A percentile compares a stretch with the other conserved stretches of the same genome.
These are phyloP conservation scores for Thereuonema tuberculata DNA, from an alignment of 1,140 invertebrate genomes.

Conservation along the genomic window DNA sequence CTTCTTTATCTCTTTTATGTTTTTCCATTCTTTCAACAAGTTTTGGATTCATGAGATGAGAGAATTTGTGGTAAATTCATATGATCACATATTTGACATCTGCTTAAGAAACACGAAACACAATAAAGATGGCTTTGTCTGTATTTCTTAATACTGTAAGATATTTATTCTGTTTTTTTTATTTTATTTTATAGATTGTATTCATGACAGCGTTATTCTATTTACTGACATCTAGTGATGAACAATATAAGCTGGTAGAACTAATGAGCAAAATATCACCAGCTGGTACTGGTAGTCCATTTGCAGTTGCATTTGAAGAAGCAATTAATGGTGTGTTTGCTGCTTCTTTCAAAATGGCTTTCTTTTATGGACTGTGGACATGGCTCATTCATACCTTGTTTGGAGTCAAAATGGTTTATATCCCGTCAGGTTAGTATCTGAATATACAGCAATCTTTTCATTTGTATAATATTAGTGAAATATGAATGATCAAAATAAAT, in stretches of 20 bases:
- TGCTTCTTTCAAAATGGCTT: constrained; percentile 90
- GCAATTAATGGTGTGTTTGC: constrained; percentile 69
- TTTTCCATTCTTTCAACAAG: too few species aligned
- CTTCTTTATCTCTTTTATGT: too few species aligned
- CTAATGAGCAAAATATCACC: constrained; percentile 59
- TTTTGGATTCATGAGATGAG: too few species aligned
- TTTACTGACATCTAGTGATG: constrained; percentile 71
- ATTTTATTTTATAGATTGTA: constrained; percentile 55
- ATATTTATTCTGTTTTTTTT: too few species aligned
- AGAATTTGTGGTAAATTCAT: too few species aligned
- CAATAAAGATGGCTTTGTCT: too few species aligned
- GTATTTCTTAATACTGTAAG: too few species aligned
- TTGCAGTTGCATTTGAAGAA: constrained; percentile 60
- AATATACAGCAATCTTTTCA: not conserved
- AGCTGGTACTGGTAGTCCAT: constrained; percentile 39
- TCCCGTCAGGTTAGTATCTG: constrained; percentile 59
- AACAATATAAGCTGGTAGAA: constrained; percentile 82
- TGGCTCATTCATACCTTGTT: constrained; percentile 95
- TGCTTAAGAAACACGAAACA: too few species aligned
- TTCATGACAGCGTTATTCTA: constrained; percentile 96
- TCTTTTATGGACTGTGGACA: constrained; percentile 95
- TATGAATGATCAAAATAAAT: too few species aligned
- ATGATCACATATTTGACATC: too few species aligned
- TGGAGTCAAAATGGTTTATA: constrained; percentile 83
- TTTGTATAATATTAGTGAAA: too few species aligned